Evolutionary conservation across 2,797 vertebrate species (phyloP).

Genomic region (Galago senegalensis): DNA sequence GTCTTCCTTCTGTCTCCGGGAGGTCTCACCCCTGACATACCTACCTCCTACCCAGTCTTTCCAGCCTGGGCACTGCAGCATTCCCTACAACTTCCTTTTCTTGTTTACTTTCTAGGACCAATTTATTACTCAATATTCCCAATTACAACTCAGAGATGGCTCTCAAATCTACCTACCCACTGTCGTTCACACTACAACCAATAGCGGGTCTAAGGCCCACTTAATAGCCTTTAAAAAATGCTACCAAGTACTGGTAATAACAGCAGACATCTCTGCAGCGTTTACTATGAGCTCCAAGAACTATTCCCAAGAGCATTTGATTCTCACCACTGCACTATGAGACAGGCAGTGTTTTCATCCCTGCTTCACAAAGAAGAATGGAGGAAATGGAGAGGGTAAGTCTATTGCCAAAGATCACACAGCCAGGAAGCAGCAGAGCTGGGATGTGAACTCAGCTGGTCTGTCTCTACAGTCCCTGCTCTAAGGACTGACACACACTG

Average conservation of each 20-base stretch:
- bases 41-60: neutral
- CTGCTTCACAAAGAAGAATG: neutral
- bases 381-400: constrained; percentile 13
- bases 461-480: neutral
- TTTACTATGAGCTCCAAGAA: neutral
- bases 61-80: neutral
- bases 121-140: neutral
- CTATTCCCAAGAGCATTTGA: neutral
- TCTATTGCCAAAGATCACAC: neutral
- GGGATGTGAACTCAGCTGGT: neutral
- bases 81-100: neutral
- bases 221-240: neutral
- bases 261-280: neutral
- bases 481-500: neutral
- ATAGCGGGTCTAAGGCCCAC: neutral
- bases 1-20: neutral
- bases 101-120: neutral
- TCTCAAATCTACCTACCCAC: neutral
- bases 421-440: neutral
- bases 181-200: neutral
- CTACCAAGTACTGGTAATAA: neutral
- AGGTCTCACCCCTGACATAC: neutral
- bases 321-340: neutral
- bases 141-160: neutral
- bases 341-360: neutral